Percentiles rank a stretch among this genome's conserved stretches.
Evolutionary conservation across 1,140 invertebrate species (phyloP).

Genomic region (Mylabris phalerata): DNA sequence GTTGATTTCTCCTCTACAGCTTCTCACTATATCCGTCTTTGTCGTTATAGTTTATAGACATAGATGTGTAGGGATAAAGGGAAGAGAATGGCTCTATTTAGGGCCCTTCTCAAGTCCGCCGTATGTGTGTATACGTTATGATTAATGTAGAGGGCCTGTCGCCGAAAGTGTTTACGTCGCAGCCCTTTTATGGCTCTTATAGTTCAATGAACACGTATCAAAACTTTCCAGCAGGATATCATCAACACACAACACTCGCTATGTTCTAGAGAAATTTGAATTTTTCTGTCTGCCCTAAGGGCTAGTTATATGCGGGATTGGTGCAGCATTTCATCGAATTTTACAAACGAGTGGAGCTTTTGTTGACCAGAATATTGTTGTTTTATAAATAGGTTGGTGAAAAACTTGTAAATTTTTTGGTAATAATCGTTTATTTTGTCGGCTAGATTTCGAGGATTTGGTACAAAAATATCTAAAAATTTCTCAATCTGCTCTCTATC

Average conservation of each 20-base stretch:
- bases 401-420: too few relatives aligned
- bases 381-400: too few relatives aligned
- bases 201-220: constrained; percentile 38
- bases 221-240: constrained; percentile 35
- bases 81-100: constrained; percentile 20
- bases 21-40: too few relatives aligned
- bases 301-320: too few relatives aligned
- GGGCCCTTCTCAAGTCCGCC: not conserved
- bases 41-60: not conserved
- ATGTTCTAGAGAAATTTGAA: constrained; percentile 5
- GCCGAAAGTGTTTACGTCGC: constrained; percentile 33
- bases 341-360: constrained; percentile 36
- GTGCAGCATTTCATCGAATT: constrained; percentile 41
- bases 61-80: not conserved
- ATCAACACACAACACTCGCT: not conserved
- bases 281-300: constrained; percentile 23
- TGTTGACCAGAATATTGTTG: constrained; percentile 22
- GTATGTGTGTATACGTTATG: constrained; percentile 25
- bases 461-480: too few relatives aligned
- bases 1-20: too few relatives aligned
- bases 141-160: constrained; percentile 37
- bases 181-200: constrained; percentile 36
- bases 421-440: too few relatives aligned
- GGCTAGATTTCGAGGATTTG: too few relatives aligned
- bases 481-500: too few relatives aligned